Conservation (phyloP, 2,888 invertebrate species). For the Entomobrya proxima region DNA sequence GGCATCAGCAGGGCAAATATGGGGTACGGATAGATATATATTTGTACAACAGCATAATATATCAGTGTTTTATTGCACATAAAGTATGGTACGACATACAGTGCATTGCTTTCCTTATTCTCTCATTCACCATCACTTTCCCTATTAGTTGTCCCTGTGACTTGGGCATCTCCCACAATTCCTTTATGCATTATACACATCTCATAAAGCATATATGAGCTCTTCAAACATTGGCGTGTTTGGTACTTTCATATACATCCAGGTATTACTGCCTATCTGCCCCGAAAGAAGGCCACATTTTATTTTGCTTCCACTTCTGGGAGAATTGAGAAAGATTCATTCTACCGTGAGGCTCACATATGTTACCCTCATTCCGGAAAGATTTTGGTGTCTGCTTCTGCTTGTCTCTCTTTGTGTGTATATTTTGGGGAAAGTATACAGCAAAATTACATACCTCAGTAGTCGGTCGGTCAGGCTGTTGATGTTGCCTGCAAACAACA, state of each 20-base stretch:
- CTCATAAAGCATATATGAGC: conserved; percentile 24
- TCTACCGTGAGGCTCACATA: conserved; percentile 63
- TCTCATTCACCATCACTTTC: conserved; percentile 13
- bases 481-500: conserved; percentile 31
- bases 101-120: not conserved
- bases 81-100: conserved; percentile 7
- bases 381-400: conserved; percentile 18
- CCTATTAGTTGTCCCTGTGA: not conserved
- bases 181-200: conserved; percentile 13
- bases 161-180: not conserved
- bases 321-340: conserved; percentile 54
- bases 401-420: not conserved
- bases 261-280: conserved; percentile 34
- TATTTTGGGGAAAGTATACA: conserved; percentile 33
- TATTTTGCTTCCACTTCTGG: conserved; percentile 24
- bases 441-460: conserved; percentile 30
- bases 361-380: conserved; percentile 55
- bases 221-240: not conserved
- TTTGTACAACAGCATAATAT: conserved; percentile 26
- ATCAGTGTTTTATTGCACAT: conserved; percentile 36
- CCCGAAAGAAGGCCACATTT: conserved; percentile 16
- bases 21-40: conserved; percentile 1
- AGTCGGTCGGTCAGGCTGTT: not conserved
- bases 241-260: not conserved
- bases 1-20: conserved; percentile 10